phyloP scores from a whole-genome alignment of 1,140 invertebrate species.

The Battus philenor region DNA sequence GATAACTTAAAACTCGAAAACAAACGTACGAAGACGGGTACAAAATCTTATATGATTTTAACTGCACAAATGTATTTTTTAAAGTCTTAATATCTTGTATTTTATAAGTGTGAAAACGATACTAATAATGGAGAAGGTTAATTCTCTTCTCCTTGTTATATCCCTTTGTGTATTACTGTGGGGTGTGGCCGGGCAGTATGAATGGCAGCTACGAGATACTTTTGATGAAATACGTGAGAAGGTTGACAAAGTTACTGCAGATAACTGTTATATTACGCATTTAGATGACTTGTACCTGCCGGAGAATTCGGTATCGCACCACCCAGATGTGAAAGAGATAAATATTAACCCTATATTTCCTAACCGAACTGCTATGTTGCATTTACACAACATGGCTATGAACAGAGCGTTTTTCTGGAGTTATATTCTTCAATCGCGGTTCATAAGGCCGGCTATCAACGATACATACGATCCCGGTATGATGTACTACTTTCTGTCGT shows the following conservation, averaged over 20 bases:
- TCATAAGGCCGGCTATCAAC: slow-evolving; percentile 91
- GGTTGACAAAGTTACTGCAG: slow-evolving; percentile 86
- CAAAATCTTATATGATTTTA: neutral
- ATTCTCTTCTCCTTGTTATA: slow-evolving; percentile 44
- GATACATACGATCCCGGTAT: slow-evolving; percentile 97
- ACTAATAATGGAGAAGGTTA: slow-evolving; percentile 54
- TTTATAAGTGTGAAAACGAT: slow-evolving; percentile 19
- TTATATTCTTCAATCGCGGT: slow-evolving; percentile 94
- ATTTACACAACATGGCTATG: slow-evolving; percentile 97
- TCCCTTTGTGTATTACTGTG: slow-evolving; percentile 58
- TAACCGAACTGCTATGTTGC: slow-evolving; percentile 93
- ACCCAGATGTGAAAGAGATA: slow-evolving; percentile 96
- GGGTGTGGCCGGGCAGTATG: slow-evolving; percentile 89
- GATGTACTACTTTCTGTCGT: slow-evolving; percentile 98
- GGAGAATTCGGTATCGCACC: slow-evolving; percentile 89
- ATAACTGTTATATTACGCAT: slow-evolving; percentile 94
- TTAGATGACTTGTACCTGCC: slow-evolving; percentile 90
- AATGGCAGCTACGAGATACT: slow-evolving; percentile 91
- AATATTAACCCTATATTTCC: slow-evolving; percentile 97
- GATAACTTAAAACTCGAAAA: slow-evolving; percentile 10
- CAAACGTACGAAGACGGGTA: slow-evolving; percentile 6
- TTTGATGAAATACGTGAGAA: slow-evolving; percentile 91
- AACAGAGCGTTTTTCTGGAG: slow-evolving; percentile 97
- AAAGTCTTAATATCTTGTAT: slow-evolving; percentile 17
- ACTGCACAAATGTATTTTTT: slow-evolving; percentile 18